Evolutionary conservation across 1,140 invertebrate genomes (phyloP).

Genomic region (Dinoponera quadriceps): DNA sequence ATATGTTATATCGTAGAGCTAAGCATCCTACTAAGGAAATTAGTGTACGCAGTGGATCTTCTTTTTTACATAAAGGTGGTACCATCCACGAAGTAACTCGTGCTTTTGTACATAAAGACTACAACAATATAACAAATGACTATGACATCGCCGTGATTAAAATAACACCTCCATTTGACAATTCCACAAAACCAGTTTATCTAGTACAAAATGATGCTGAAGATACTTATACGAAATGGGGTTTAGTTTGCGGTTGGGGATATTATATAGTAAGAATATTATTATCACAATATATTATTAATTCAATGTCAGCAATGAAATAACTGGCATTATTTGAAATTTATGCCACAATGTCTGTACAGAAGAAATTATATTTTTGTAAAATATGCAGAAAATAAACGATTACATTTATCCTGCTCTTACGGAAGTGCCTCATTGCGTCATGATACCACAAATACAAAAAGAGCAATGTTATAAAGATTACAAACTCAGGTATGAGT

Average conservation of each 20-base stretch:
- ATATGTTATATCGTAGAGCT: conserved; percentile 1
- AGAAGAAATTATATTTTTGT: background rate
- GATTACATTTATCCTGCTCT: background rate
- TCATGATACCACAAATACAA: conserved; percentile 66
- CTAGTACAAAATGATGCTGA: conserved; percentile 24
- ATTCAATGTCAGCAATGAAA: background rate
- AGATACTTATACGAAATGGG: conserved; percentile 33
- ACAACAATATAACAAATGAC: conserved; percentile 80
- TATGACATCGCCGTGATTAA: conserved; percentile 86
- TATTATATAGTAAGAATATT: conserved; percentile 56
- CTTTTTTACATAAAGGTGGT: conserved; percentile 73
- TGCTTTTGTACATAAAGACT: conserved; percentile 81
- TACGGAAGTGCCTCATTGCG: conserved; percentile 61
- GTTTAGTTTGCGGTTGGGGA: conserved; percentile 73
- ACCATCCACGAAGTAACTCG: conserved; percentile 72
- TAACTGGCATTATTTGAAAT: background rate
- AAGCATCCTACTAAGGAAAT: conserved; percentile 7
- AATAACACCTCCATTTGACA: conserved; percentile 72
- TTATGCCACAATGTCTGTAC: background rate
- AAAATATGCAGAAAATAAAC: background rate
- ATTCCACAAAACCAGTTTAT: conserved; percentile 54
- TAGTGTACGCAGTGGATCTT: conserved; percentile 76
- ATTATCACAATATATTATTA: conserved; percentile 2
- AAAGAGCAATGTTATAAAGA: conserved; percentile 51
- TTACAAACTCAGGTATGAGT: conserved; percentile 61